Evolutionary conservation across 2,113 vertebrate genomes (phyloP).

Genomic region (Balaenoptera acutorostrata): DNA sequence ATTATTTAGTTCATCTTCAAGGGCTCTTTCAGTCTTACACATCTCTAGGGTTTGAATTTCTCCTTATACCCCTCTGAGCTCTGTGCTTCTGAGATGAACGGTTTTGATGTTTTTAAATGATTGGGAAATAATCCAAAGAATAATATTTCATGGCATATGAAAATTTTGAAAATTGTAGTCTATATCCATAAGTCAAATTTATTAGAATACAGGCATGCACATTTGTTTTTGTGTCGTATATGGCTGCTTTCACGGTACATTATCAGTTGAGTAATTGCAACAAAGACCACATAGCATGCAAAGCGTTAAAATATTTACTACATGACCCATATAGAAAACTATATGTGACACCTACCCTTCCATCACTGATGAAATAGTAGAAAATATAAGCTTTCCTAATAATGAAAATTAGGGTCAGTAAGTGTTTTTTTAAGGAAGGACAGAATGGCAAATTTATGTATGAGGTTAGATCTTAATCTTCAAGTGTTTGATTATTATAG

Average conservation of each 20-base stretch:
- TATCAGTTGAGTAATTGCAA: neutral
- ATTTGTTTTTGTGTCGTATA: neutral
- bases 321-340: neutral
- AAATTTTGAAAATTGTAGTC: neutral
- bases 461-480: slow-evolving; percentile 7
- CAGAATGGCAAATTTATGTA: neutral
- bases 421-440: neutral
- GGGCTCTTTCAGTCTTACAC: neutral
- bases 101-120: slow-evolving; percentile 9
- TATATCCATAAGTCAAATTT: neutral
- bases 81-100: neutral
- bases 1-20: neutral
- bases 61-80: neutral
- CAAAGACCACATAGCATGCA: neutral
- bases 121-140: neutral
- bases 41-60: neutral
- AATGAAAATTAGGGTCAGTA: neutral
- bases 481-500: neutral
- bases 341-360: neutral
- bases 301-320: neutral
- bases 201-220: neutral
- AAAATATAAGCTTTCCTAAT: neutral
- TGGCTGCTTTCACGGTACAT: neutral
- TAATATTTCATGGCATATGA: neutral
- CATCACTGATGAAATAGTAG: neutral